These are phyloP conservation scores for Ophion costatus DNA, from an alignment of 2,888 invertebrate species.

Conservation along the genomic window DNA sequence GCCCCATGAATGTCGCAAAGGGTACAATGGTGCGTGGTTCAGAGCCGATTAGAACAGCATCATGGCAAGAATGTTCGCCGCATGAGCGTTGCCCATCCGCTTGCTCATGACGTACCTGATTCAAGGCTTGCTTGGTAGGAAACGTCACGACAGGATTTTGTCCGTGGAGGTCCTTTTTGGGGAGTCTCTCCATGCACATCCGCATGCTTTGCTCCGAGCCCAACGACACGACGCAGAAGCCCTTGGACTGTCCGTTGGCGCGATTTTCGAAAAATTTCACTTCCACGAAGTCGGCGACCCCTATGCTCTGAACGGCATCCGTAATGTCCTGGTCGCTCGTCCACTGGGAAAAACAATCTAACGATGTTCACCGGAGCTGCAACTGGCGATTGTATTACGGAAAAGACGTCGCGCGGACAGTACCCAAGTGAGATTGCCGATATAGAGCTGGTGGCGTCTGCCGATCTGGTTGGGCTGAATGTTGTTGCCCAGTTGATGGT, in stretches of 20 bases:
- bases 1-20: neutral
- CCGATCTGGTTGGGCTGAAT: constrained; percentile 89
- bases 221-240: constrained; percentile 97
- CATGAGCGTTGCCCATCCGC: too few relatives aligned
- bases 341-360: constrained; percentile 88
- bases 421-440: constrained; percentile 99
- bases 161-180: constrained; percentile 98
- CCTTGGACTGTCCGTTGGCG: constrained; percentile 99
- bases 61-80: too few relatives aligned
- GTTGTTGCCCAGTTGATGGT: constrained; percentile 89
- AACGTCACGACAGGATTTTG: constrained; percentile 97
- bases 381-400: neutral
- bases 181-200: constrained; percentile 95
- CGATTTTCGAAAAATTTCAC: constrained; percentile 99
- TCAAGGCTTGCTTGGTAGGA: constrained; percentile 95
- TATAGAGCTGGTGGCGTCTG: constrained; percentile 95
- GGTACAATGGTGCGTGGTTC: neutral
- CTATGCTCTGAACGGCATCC: constrained; percentile 94
- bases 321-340: constrained; percentile 98
- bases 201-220: constrained; percentile 96
- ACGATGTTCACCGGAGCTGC: neutral
- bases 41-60: neutral
- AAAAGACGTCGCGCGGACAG: constrained; percentile 74
- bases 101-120: constrained; percentile 82
- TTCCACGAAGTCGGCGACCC: constrained; percentile 97